Evolutionary conservation across 2,797 vertebrate genomes (phyloP), one percentile per base, ranked within the genome.

Genomic region (Dermochelys coriacea): DNA sequence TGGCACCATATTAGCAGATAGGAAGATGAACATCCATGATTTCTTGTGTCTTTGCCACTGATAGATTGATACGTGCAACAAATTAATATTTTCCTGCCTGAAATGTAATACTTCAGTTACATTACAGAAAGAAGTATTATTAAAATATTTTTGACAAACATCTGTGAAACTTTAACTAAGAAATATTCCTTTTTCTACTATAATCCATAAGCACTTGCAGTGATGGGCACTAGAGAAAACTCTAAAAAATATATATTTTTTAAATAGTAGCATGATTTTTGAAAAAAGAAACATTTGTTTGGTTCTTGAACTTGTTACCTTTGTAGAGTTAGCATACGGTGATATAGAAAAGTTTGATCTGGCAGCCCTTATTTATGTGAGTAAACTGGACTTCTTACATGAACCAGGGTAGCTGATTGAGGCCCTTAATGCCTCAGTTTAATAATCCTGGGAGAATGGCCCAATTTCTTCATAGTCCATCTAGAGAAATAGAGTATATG

Each of bases 361-460:
- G 37, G 68, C 80, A 91, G 23, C 50, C 27, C 80, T 87, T 85
- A 61, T 23, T 94, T 81, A 45, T 78, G 79, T 11, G 77, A 78
- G 80, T 82, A 79, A 95, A 55, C 85, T 45, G 41, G 4, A 89
- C 21, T 14, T 23, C 23, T 75, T 86, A 50, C 31, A 37, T 34
- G 78, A 90, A 84, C 83, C 68, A 68, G 27, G n/a, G 74, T 37
- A 91, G 55, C 80, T 91, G 57, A 47, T 87, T 81, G 84, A 91
- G 88, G 29, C 51, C 51, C 68, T 93, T 91, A 84, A 87, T 61
- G 64, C 87, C 90, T 92, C 71, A 57, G 3, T 68, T 91, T 45
- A 92, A 88, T 51, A 84, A 89, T 37, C 52, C 87, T 86, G 94
- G 94, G 80, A 91, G 83, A 91, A 90, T 41, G 15, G 61, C 78